These are phyloP conservation scores for Myotis lucifugus DNA, from an alignment of 2,113 vertebrate species.

Conservation along the genomic window DNA sequence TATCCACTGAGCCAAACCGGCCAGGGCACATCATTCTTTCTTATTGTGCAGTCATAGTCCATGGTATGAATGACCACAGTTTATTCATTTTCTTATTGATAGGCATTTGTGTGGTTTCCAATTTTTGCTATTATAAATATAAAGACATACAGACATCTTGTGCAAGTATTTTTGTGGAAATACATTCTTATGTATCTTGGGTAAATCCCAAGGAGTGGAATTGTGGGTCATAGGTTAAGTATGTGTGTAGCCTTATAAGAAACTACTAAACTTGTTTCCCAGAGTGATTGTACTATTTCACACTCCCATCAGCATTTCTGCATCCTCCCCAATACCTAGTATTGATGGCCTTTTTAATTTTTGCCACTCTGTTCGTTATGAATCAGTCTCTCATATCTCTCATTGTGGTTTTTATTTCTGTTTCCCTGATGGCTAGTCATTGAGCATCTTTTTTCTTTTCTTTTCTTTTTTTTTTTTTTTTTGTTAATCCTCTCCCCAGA, in stretches of 20 bases:
- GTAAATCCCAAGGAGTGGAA: background rate
- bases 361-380: accelerated
- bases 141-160: background rate
- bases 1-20: no score
- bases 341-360: background rate
- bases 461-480: no score
- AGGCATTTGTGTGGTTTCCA: background rate
- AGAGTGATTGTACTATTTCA: accelerated
- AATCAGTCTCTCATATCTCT: background rate
- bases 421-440: background rate
- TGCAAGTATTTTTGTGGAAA: background rate
- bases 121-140: background rate
- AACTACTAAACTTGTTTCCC: background rate
- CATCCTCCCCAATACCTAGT: background rate
- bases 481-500: no score
- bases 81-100: background rate
- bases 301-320: accelerated
- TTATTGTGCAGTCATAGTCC: accelerated
- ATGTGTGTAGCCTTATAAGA: background rate
- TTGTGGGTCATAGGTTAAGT: background rate
- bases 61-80: accelerated
- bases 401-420: accelerated
- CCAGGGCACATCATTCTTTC: no score
- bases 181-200: background rate
- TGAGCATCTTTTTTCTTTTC: background rate